Evolutionary conservation across 2,888 invertebrate species (phyloP), one percentile per base, ranked within the genome.

Genomic region (Campaea margaritaria): DNA sequence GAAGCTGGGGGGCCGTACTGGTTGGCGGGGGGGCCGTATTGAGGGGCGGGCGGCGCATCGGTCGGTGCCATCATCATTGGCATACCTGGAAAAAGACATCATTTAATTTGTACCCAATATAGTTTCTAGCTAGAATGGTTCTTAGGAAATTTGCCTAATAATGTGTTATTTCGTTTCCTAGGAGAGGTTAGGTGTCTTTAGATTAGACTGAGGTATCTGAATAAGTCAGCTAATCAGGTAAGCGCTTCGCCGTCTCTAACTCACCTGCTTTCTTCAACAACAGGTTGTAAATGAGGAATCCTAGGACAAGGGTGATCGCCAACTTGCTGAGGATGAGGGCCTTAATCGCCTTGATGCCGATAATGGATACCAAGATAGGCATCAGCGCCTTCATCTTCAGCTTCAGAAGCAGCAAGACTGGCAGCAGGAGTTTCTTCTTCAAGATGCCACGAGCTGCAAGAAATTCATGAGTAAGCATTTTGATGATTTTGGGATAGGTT

Each of bases 241-340:
- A 45, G 34, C 41, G 38, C 62, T 60, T 48, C 38, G 36, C 2
- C 13, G 2, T 12, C 12, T 3, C 8, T 46, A 28, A 43, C 89
- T 90, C 88, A 89, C 96, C 96, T 85, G 95, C 94, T 93, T 97
- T 97, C 85, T 96, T 96, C 83, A 89, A 78, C 62, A 96, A 86
- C 75, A 97, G 89, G 79, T 96, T 96, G 85, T 96, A 95, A 69
- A 96, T 94, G 49, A 97, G 93, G 93, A 97, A 97, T 61, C 96
- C 97, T 50, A 96, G 93, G 46, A 97, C 97, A 63, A 97, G 91
- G 36, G 95, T 93, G 79, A 97, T 95, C 64, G 97, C 96, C 71
- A 97, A 91, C 85, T 97, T 97, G 81, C 97, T 97, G 74, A 97
- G 94, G 64, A 97, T 94, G 66, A 97, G 91, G 62, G 97, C 97